These are phyloP conservation scores for Copidosoma floridanum DNA, from an alignment of 1,140 invertebrate species.

Conservation along the genomic window DNA sequence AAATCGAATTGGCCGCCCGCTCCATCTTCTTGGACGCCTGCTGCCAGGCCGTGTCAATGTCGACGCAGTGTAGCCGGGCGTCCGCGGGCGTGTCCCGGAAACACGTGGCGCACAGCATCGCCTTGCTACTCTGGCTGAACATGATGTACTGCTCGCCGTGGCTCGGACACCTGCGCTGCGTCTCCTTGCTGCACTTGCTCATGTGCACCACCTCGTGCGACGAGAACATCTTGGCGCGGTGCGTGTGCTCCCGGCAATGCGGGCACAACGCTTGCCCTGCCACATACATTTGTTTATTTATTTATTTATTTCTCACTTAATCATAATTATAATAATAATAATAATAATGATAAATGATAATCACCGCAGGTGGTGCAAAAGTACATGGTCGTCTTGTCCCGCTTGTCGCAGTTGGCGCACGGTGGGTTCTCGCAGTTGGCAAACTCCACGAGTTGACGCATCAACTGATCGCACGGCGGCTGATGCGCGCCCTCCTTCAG, in stretches of 20 bases:
- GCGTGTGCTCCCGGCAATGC: slow-evolving; percentile 69
- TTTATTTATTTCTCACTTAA: neutral
- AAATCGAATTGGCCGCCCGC: slow-evolving; percentile 57
- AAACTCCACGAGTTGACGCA: slow-evolving; percentile 65
- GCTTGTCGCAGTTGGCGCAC: slow-evolving; percentile 70
- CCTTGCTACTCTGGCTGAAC: slow-evolving; percentile 67
- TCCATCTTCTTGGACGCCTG: slow-evolving; percentile 69
- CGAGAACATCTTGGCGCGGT: slow-evolving; percentile 73
- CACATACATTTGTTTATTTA: neutral
- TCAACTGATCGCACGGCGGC: slow-evolving; percentile 64
- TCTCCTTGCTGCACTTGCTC: slow-evolving; percentile 68
- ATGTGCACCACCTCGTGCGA: slow-evolving; percentile 70
- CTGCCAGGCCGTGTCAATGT: slow-evolving; percentile 71
- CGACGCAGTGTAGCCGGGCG: slow-evolving; percentile 66
- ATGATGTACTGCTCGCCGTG: slow-evolving; percentile 73
- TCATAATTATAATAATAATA: too few relatives aligned
- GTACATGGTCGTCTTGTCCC: slow-evolving; percentile 66
- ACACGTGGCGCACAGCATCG: slow-evolving; percentile 71
- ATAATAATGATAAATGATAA: too few relatives aligned
- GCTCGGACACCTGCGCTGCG: slow-evolving; percentile 64
- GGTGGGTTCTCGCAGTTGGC: slow-evolving; percentile 68
- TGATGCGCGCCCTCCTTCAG: slow-evolving; percentile 62
- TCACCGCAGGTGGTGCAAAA: slow-evolving; percentile 71
- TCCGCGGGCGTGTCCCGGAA: slow-evolving; percentile 68
- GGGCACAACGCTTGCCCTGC: slow-evolving; percentile 70